Conservation (phyloP, 2,888 invertebrate species). For the Orchesella flavescens region DNA sequence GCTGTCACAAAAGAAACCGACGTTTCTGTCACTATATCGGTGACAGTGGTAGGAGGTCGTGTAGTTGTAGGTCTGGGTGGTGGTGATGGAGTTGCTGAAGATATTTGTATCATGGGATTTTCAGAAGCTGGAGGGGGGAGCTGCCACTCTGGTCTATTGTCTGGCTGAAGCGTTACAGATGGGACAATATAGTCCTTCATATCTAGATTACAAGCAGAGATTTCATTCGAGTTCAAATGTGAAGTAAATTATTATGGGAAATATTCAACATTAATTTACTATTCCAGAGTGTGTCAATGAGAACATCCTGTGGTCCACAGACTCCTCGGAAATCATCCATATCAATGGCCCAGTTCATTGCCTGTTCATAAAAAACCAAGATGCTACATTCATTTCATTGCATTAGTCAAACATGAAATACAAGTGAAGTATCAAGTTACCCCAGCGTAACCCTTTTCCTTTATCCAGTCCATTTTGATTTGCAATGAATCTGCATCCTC, state of each 20-base stretch:
- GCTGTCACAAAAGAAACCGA: constrained; percentile 59
- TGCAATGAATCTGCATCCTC: constrained; percentile 87
- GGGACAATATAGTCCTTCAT: constrained; percentile 80
- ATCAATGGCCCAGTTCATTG: constrained; percentile 80
- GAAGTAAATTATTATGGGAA: too few species aligned
- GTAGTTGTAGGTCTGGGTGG: constrained; percentile 68
- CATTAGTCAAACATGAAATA: not conserved
- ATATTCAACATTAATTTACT: constrained; percentile 43
- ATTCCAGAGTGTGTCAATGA: constrained; percentile 83
- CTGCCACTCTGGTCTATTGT: constrained; percentile 65
- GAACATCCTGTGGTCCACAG: constrained; percentile 85
- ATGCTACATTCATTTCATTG: not conserved
- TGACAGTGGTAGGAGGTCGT: constrained; percentile 64
- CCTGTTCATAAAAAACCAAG: constrained; percentile 25
- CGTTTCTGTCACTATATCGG: constrained; percentile 41
- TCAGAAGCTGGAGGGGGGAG: constrained; percentile 65
- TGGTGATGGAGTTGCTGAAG: constrained; percentile 55
- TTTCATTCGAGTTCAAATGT: not conserved
- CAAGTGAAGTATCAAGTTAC: constrained; percentile 26
- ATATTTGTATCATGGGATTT: constrained; percentile 57
- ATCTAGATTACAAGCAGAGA: constrained; percentile 37
- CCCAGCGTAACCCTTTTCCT: constrained; percentile 74
- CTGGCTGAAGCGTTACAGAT: constrained; percentile 34
- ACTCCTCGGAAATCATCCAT: constrained; percentile 92
- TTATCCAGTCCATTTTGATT: constrained; percentile 93